A percentile compares a stretch with the other conserved stretches of the same genome.
Conservation (phyloP, 2,797 vertebrate genomes). For the Fringilla coelebs region DNA sequence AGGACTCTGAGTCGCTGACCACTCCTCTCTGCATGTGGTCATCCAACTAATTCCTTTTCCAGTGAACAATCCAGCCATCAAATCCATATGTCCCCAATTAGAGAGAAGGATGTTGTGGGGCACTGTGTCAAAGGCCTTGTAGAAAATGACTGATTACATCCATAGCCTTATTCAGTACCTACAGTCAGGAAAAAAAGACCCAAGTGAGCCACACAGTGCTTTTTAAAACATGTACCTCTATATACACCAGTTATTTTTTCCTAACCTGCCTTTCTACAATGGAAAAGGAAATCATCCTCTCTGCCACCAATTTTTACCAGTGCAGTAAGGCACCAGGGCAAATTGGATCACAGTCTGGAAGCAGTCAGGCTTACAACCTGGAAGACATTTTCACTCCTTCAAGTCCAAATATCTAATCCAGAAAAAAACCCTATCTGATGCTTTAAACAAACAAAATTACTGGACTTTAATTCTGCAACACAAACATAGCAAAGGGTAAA, state of each 20-base stretch:
- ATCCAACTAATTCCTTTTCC: neutral
- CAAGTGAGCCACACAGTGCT: neutral
- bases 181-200: accelerated
- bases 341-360: neutral
- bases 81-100: neutral
- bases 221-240: neutral
- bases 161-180: neutral
- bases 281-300: neutral
- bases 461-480: neutral
- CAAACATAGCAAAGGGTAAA: neutral
- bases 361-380: neutral
- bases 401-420: neutral
- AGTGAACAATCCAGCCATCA: neutral
- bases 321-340: neutral
- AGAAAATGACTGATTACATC: accelerated
- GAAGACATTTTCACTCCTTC: neutral
- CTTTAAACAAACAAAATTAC: neutral
- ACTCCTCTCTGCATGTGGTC: neutral
- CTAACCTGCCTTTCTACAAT: neutral
- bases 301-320: neutral
- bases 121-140: neutral
- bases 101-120: neutral
- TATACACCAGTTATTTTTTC: neutral
- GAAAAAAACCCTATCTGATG: neutral
- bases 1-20: neutral